Conservation (phyloP, 2,888 invertebrate genomes). For the Saturnia pavonia region DNA sequence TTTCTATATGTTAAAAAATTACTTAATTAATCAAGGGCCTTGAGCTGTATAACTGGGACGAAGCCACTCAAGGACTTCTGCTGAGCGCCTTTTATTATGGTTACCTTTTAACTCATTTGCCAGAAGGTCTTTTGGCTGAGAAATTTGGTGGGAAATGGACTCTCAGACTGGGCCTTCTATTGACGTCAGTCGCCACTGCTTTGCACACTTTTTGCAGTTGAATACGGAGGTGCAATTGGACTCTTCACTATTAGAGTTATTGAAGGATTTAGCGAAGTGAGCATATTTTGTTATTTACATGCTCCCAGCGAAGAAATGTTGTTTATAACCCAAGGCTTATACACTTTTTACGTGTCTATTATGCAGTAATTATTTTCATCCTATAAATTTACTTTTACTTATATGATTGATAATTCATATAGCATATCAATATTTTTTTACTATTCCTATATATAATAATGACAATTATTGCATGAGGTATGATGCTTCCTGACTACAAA, state of each 20-base stretch:
- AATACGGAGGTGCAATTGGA: conserved; percentile 73
- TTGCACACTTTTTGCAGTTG: conserved; percentile 88
- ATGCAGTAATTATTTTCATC: too few relatives aligned
- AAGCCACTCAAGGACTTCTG: conserved; percentile 87
- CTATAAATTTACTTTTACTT: too few relatives aligned
- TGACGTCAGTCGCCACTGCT: conserved; percentile 89
- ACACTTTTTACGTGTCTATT: too few relatives aligned
- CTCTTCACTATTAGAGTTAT: conserved; percentile 80
- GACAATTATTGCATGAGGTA: too few relatives aligned
- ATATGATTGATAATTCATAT: too few relatives aligned
- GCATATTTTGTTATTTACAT: conserved; percentile 2
- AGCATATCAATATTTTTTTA: too few relatives aligned
- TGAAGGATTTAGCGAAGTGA: conserved; percentile 84
- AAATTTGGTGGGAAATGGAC: conserved; percentile 93
- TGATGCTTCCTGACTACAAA: too few relatives aligned
- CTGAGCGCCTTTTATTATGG: conserved; percentile 92
- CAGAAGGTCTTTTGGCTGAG: conserved; percentile 91
- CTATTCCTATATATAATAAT: too few relatives aligned
- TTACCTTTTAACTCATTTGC: conserved; percentile 90
- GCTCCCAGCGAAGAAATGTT: not conserved
- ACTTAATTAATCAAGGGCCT: conserved; percentile 44
- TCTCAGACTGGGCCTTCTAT: conserved; percentile 88
- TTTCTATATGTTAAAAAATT: too few relatives aligned
- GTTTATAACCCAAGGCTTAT: too few relatives aligned
- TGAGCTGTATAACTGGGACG: conserved; percentile 84